Percentiles rank a stretch among this genome's conserved stretches.
These are phyloP conservation scores for Rhegmatorhina hoffmannsi DNA, from an alignment of 2,113 vertebrate species.

Conservation along the genomic window DNA sequence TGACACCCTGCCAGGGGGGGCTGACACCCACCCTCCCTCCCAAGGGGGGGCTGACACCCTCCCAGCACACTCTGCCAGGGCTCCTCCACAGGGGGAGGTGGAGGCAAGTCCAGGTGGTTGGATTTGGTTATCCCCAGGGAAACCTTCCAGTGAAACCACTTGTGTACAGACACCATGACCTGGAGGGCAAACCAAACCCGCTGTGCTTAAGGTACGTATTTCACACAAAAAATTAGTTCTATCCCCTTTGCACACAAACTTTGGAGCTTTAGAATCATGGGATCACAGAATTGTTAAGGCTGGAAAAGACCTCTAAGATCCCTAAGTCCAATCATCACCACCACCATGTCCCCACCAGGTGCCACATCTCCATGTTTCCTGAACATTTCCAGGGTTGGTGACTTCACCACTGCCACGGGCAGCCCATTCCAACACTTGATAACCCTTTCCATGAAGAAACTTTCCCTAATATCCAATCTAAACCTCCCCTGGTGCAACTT, in stretches of 20 bases:
- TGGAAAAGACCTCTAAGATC: background rate
- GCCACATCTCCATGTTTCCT: background rate
- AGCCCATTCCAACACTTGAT: background rate
- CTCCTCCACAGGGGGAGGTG: too few relatives aligned
- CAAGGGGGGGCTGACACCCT: too few relatives aligned
- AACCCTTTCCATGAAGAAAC: background rate
- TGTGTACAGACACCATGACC: rapidly evolving
- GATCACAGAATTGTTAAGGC: background rate
- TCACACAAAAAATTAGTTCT: background rate
- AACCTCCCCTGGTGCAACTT: background rate
- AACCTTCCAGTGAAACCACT: background rate
- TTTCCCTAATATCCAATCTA: background rate
- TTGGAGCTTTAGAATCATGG: too few relatives aligned
- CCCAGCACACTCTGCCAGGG: too few relatives aligned
- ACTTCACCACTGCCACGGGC: background rate
- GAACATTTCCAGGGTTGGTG: background rate
- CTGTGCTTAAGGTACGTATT: rapidly evolving
- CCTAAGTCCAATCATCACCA: background rate
- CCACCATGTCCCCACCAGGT: rapidly evolving
- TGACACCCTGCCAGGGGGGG: too few relatives aligned
- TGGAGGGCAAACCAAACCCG: background rate
- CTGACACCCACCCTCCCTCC: too few relatives aligned
- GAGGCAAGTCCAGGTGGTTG: background rate
- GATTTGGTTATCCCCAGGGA: background rate
- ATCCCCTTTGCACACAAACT: background rate